phyloP scores from a whole-genome alignment of 2,797 vertebrate species.

The Gila robusta region DNA sequence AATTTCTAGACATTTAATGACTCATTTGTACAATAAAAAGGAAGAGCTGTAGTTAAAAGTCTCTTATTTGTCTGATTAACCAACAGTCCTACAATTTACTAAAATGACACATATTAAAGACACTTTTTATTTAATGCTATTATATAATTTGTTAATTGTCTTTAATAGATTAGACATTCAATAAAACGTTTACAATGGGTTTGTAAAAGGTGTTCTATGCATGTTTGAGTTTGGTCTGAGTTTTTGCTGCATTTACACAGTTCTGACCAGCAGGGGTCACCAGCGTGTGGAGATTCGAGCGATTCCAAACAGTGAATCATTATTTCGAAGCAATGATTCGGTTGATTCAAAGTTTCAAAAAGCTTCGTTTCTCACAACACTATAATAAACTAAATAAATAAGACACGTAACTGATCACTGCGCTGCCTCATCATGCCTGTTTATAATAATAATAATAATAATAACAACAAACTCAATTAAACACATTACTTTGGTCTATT shows the following conservation, averaged over 20 bases:
- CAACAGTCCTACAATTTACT: too few relatives aligned
- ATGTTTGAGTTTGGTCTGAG: background rate
- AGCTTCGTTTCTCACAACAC: background rate
- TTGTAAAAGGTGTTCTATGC: background rate
- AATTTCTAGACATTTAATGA: background rate
- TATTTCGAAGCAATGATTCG: background rate
- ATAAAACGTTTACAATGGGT: too few relatives aligned
- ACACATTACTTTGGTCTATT: background rate
- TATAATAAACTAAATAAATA: background rate
- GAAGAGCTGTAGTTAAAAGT: background rate
- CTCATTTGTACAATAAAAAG: background rate
- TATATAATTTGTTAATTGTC: too few relatives aligned
- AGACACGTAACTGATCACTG: background rate
- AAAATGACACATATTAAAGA: too few relatives aligned
- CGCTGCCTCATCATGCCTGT: background rate
- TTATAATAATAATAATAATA: background rate
- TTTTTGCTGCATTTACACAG: background rate
- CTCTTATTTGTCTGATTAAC: background rate
- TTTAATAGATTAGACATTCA: too few relatives aligned
- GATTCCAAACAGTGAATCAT: background rate
- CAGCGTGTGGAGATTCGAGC: background rate
- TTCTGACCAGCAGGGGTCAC: background rate
- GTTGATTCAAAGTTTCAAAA: background rate
- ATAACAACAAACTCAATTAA: background rate
- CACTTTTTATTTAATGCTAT: too few relatives aligned